Evolutionary conservation across 2,888 invertebrate genomes (phyloP).

Genomic region (Bimastos eiseni): DNA sequence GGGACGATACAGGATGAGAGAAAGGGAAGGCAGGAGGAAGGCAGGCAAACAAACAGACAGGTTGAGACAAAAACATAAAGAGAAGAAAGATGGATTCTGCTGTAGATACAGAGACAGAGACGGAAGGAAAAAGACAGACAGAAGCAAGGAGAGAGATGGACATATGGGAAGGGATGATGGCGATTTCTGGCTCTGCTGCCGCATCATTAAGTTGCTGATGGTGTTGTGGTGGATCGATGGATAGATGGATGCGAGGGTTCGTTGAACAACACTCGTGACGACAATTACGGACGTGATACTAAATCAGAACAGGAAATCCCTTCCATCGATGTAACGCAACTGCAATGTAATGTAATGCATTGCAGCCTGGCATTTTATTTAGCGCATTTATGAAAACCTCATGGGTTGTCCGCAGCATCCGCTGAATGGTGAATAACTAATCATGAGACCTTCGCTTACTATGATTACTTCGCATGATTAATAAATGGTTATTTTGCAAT

Average conservation of each 20-base stretch:
- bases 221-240: background rate
- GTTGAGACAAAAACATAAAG: background rate
- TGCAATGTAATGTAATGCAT: background rate
- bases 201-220: conserved; percentile 13
- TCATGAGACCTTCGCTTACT: background rate
- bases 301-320: conserved; percentile 2
- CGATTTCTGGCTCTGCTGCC: background rate
- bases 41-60: background rate
- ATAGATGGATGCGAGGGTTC: background rate
- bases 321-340: too few species aligned
- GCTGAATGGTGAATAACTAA: too few species aligned
- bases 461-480: background rate
- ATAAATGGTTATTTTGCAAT: background rate
- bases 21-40: conserved; percentile 16
- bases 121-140: background rate
- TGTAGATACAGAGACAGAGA: background rate
- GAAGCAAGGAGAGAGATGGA: background rate
- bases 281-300: background rate
- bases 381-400: background rate
- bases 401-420: too few species aligned
- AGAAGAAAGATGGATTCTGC: background rate
- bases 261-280: background rate
- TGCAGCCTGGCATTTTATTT: background rate
- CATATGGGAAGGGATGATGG: background rate
- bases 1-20: too few species aligned